Conservation (phyloP, 2,888 invertebrate genomes). For the Melinopterus prodromus region DNA sequence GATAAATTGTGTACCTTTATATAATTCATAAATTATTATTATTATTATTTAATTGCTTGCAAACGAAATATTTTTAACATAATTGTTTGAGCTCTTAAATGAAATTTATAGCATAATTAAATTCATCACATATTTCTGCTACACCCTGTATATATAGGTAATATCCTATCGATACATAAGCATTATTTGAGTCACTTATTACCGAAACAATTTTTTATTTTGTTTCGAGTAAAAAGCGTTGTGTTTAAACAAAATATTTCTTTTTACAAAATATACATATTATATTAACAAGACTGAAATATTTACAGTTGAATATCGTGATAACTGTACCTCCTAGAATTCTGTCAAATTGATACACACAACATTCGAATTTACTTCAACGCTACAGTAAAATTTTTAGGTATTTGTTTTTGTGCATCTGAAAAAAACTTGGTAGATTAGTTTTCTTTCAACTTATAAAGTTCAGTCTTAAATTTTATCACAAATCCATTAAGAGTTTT, state of each 20-base stretch:
- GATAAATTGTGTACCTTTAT: too few species aligned
- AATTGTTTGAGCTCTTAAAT: neutral
- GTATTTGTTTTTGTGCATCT: neutral
- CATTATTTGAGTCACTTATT: neutral
- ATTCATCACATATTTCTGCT: neutral
- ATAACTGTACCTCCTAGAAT: neutral
- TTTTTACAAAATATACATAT: neutral
- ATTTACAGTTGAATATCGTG: neutral
- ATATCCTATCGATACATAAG: neutral
- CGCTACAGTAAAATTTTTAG: too few species aligned
- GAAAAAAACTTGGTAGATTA: neutral
- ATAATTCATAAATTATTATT: too few species aligned
- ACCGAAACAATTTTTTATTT: too few species aligned
- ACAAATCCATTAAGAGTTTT: neutral
- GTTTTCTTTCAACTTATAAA: neutral
- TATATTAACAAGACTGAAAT: neutral
- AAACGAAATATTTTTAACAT: neutral
- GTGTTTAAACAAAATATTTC: neutral
- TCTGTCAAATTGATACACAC: neutral
- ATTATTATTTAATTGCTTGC: neutral
- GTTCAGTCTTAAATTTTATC: neutral
- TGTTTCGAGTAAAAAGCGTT: too few species aligned
- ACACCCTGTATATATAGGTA: slow-evolving; percentile 4
- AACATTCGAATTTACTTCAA: neutral
- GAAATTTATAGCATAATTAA: too few species aligned